Evolutionary conservation across 2,113 vertebrate species (phyloP).

Genomic region (Rissa tridactyla): DNA sequence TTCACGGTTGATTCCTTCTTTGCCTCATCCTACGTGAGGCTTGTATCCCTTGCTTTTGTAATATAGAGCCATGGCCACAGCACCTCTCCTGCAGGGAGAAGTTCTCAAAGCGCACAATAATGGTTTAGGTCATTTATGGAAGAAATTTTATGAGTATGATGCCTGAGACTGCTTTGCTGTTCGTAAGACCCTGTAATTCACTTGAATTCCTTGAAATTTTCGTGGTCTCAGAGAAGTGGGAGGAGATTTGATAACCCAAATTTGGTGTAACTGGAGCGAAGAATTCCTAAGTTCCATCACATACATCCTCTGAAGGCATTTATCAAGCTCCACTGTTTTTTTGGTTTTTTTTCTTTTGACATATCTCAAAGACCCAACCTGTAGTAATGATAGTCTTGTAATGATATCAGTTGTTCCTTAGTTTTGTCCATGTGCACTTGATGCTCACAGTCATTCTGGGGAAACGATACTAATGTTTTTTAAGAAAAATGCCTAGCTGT

Average conservation of each 20-base stretch:
- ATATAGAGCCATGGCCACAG: background rate
- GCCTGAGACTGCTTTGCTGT: background rate
- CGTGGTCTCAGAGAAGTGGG: background rate
- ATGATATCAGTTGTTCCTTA: background rate
- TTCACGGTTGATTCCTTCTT: background rate
- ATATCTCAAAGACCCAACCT: background rate
- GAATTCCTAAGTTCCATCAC: background rate
- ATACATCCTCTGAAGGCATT: background rate
- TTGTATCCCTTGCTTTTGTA: background rate
- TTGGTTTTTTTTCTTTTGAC: background rate
- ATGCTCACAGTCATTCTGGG: background rate
- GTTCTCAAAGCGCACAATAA: background rate
- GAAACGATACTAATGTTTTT: background rate
- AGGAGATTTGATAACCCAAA: background rate
- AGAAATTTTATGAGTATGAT: background rate
- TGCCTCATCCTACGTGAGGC: background rate
- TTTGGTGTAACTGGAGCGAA: background rate
- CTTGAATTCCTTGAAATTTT: background rate
- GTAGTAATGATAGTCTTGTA: background rate
- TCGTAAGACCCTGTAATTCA: background rate
- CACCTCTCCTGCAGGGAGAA: background rate
- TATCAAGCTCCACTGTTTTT: background rate
- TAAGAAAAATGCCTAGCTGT: background rate
- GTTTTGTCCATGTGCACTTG: background rate
- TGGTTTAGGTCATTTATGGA: background rate